These are phyloP conservation scores for Poeciliopsis turneri DNA, from an alignment of 2,797 vertebrate species.

Conservation along the genomic window DNA sequence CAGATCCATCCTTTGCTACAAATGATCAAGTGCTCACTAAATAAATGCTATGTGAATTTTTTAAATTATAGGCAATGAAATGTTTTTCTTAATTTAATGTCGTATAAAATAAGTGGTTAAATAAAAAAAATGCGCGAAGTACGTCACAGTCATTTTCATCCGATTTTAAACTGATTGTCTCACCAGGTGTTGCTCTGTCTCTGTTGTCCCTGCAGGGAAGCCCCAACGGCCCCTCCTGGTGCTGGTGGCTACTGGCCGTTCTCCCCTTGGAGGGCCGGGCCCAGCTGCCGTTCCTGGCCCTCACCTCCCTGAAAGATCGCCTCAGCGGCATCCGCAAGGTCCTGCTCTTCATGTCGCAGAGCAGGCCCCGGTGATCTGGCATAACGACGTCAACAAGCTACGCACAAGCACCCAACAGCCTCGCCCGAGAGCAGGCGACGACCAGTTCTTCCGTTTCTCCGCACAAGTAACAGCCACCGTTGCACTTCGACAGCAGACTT, in stretches of 20 bases:
- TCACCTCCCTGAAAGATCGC: conserved; percentile 89
- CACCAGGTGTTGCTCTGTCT: background rate
- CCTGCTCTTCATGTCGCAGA: conserved; percentile 88
- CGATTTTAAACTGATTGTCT: background rate
- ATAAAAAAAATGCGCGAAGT: no score
- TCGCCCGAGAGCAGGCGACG: conserved; percentile 36
- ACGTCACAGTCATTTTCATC: no score
- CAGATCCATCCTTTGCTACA: no score
- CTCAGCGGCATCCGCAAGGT: conserved; percentile 88
- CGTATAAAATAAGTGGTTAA: no score
- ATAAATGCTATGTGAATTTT: no score
- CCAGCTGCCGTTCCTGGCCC: conserved; percentile 89
- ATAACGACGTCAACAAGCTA: conserved; percentile 4
- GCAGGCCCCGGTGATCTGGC: conserved; percentile 80
- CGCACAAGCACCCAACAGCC: background rate
- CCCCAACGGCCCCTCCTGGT: conserved; percentile 90
- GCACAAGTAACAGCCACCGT: conserved; percentile 44
- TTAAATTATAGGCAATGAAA: no score
- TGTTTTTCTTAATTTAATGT: no score
- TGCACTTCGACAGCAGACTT: conserved; percentile 10
- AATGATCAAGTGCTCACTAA: no score
- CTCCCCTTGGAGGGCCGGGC: conserved; percentile 89
- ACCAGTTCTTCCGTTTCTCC: conserved; percentile 35
- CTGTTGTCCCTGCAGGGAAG: conserved; percentile 76
- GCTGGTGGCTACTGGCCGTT: conserved; percentile 92